phyloP scores from a whole-genome alignment of 1,140 invertebrate genomes.

The Drosophila cardini region DNA sequence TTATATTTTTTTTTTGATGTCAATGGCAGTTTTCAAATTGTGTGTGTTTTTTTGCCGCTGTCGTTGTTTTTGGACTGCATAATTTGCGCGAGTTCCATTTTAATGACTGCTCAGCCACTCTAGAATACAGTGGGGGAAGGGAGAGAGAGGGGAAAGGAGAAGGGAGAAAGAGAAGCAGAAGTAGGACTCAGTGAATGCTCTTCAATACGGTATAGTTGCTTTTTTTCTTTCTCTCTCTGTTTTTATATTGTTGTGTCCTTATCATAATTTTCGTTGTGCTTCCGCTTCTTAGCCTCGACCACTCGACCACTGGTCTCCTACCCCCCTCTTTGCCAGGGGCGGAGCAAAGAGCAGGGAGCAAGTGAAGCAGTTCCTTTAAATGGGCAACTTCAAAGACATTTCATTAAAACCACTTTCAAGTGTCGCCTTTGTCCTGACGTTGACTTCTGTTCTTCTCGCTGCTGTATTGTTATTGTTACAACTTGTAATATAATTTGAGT shows the following conservation, averaged over 20 bases:
- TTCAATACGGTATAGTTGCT: slow-evolving; percentile 9
- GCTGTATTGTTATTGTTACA: slow-evolving; percentile 37
- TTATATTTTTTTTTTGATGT: slow-evolving; percentile 1
- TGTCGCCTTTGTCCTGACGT: slow-evolving; percentile 20
- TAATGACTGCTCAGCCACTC: slow-evolving; percentile 65
- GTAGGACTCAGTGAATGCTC: slow-evolving; percentile 4
- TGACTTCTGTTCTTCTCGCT: slow-evolving; percentile 36
- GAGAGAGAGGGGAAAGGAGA: not conserved
- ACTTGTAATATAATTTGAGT: slow-evolving; percentile 55
- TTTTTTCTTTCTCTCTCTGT: slow-evolving; percentile 5
- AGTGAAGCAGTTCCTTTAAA: slow-evolving; percentile 33
- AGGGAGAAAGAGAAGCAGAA: not conserved
- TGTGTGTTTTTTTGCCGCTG: slow-evolving; percentile 15
- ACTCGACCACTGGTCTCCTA: slow-evolving; percentile 51
- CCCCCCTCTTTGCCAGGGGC: not conserved
- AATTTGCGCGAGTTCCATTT: slow-evolving; percentile 65
- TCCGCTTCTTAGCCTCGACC: slow-evolving; percentile 50
- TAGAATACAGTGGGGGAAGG: too few species aligned
- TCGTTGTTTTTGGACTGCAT: slow-evolving; percentile 51
- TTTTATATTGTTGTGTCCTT: slow-evolving; percentile 27
- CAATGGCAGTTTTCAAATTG: slow-evolving; percentile 18
- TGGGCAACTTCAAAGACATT: slow-evolving; percentile 71
- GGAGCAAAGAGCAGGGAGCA: not conserved
- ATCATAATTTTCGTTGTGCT: slow-evolving; percentile 75
- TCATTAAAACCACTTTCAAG: slow-evolving; percentile 64